Evolutionary conservation across 2,113 vertebrate species (phyloP), one percentile per base, ranked within the genome.

Genomic region (Morone saxatilis): DNA sequence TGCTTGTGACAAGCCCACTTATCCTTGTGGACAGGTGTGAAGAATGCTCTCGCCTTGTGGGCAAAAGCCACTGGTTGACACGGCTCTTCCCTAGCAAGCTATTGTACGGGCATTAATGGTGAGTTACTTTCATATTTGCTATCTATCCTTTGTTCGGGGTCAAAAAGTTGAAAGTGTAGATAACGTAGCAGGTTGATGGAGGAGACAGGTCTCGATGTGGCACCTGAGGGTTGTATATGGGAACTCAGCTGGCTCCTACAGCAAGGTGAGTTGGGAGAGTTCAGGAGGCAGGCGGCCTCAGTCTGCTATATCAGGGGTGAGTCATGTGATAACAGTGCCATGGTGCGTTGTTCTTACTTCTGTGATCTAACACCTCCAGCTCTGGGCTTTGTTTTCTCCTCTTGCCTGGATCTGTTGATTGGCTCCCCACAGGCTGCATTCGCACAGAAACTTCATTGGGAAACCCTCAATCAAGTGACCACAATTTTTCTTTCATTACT

Each of bases 1-100:
- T 91, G 90, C 89, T 88, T 74, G 90, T 93, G 92, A 94, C 94
- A 92, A 91, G 85, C 85, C 84, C 90, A 88, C 81, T 94, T 94
- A 96, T 95, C 89, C 93, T 92, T 76, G 86, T 68, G 90, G 95
- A 95, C 94, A 95, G 94, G 95, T 95, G 93, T 94, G 93, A 94
- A 94, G 93, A 94, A 92, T 93, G 91, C 91, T 88, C 88, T 82
- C 74, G 82, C 89, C 92, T 94, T 84, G 85, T 89, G 86, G 94
- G 86, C 88, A 89, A 87, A 89, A 91, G 88, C 89, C 86, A 82
- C 85, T 62, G 91, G 90, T 93, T 91, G 89, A 94, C 92, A 93
- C 5, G 50, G 85, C 75, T 85, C 77, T 71, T 86, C 77, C 66
- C 66, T 45, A 54, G 74, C 79, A 79, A 85, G 77, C 74, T 68